Evolutionary conservation across 2,113 vertebrate genomes (phyloP).

Genomic region (Chaenocephalus aceratus): DNA sequence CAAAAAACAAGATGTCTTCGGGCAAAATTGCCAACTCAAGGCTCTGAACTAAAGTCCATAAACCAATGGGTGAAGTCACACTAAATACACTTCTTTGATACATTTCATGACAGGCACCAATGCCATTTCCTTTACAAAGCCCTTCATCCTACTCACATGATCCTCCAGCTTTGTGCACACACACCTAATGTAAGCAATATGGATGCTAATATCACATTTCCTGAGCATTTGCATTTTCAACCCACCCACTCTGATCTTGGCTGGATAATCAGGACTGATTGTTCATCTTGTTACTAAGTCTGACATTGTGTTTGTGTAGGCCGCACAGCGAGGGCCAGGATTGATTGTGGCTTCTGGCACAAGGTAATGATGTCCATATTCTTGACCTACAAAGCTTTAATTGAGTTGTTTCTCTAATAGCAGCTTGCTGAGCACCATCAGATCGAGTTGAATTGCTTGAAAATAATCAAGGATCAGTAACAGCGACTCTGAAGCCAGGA

Average conservation of each 20-base stretch:
- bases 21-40: too few species aligned
- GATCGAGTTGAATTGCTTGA: background rate
- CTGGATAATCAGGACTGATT: background rate
- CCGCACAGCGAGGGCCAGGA: background rate
- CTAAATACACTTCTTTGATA: too few species aligned
- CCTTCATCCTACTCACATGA: background rate
- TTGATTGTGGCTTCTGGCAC: slow-evolving; percentile 15
- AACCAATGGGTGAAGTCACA: too few species aligned
- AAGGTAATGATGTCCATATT: background rate
- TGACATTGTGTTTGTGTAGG: background rate
- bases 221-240: background rate
- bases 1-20: too few species aligned
- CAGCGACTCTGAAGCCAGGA: background rate
- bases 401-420: background rate
- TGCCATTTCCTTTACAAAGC: background rate
- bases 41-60: too few species aligned
- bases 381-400: slow-evolving; percentile 2
- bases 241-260: background rate
- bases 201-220: background rate
- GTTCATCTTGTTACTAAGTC: background rate
- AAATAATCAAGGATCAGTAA: background rate
- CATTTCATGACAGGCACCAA: background rate
- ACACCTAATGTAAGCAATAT: background rate
- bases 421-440: background rate
- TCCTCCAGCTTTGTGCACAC: background rate